Conservation (phyloP, 2,797 vertebrate species). For the Salmo trutta region DNA sequence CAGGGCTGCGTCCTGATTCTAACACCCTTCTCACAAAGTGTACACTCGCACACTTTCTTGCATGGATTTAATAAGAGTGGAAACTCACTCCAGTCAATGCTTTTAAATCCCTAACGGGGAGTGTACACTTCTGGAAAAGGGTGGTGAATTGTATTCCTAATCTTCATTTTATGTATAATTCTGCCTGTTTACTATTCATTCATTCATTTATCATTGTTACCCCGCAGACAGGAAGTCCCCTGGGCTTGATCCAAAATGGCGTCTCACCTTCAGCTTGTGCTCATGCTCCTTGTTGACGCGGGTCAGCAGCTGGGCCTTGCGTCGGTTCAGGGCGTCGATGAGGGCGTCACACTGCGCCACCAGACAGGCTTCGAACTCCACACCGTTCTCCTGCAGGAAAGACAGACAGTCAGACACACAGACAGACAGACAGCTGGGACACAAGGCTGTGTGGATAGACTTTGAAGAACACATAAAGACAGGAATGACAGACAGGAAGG, state of each 20-base stretch:
- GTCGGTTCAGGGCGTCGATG: conserved; percentile 94
- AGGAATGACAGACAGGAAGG: too few species aligned
- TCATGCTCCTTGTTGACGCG: conserved; percentile 97
- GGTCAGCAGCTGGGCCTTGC: conserved; percentile 93
- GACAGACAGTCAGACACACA: conserved; percentile 10
- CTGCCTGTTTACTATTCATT: background rate
- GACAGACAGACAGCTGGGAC: background rate
- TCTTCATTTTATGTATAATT: background rate
- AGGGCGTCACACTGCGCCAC: conserved; percentile 98
- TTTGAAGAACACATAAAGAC: too few species aligned
- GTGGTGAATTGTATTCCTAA: background rate
- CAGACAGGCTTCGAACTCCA: conserved; percentile 97
- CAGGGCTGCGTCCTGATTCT: background rate
- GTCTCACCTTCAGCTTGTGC: conserved; percentile 93
- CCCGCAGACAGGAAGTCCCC: background rate
- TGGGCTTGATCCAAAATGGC: background rate
- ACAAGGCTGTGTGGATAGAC: too few species aligned
- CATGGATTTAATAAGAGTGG: background rate
- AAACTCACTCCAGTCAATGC: background rate
- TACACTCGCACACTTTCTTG: background rate
- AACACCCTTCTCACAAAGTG: background rate
- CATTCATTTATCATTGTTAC: background rate
- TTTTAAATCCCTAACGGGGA: background rate
- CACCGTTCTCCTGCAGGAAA: conserved; percentile 88
- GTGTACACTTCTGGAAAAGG: background rate